Conservation (phyloP, 1,140 invertebrate species). For the Neoseiulus cucumeris region DNA sequence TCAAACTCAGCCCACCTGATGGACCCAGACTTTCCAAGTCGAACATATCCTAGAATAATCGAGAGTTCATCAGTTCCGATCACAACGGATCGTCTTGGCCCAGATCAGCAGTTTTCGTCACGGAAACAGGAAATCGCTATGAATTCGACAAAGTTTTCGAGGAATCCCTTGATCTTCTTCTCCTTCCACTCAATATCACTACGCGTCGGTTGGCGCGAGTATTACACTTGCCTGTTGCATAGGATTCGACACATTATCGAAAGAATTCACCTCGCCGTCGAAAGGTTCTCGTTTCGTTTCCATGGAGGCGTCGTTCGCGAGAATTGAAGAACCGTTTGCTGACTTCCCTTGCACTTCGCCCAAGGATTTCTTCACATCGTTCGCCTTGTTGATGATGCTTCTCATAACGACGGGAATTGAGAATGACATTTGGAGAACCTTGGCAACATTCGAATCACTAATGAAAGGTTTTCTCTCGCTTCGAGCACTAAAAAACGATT, state of each 20-base stretch:
- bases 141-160: too few relatives aligned
- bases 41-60: conserved; percentile 12
- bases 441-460: not conserved
- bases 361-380: conserved; percentile 26
- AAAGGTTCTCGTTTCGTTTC: not conserved
- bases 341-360: conserved; percentile 4
- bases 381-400: conserved; percentile 35
- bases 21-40: not conserved
- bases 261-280: not conserved
- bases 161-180: too few relatives aligned
- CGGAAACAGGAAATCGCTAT: too few relatives aligned
- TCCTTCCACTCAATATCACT: too few relatives aligned
- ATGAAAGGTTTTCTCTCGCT: conserved; percentile 11
- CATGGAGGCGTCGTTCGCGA: not conserved
- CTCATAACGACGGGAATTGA: conserved; percentile 12
- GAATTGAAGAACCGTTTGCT: not conserved
- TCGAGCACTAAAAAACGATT: conserved; percentile 5
- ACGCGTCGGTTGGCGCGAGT: too few relatives aligned
- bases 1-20: not conserved
- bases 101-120: too few relatives aligned
- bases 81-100: too few relatives aligned
- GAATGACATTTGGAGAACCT: not conserved
- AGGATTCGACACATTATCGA: too few relatives aligned
- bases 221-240: too few relatives aligned
- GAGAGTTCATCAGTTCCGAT: too few relatives aligned